Conservation (phyloP, 2,797 vertebrate species). For the Takifugu ocellatus region DNA sequence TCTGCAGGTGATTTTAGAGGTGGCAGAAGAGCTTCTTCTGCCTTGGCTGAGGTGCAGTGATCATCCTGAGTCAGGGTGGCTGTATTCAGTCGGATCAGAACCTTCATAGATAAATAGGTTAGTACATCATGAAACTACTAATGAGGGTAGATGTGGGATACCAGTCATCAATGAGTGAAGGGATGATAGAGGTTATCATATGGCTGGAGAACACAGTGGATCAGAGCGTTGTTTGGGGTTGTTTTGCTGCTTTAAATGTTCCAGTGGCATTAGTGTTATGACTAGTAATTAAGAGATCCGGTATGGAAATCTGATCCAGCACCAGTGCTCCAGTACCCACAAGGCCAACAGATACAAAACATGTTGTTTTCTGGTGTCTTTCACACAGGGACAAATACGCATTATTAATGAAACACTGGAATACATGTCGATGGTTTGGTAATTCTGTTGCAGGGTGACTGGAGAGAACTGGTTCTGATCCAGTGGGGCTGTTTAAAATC, state of each 20-base stretch:
- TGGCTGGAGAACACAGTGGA: background rate
- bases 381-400: no score
- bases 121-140: no score
- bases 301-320: no score
- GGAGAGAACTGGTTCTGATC: background rate
- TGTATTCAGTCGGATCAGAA: no score
- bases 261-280: background rate
- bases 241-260: background rate
- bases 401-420: background rate
- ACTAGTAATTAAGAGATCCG: background rate
- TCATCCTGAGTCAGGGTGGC: no score
- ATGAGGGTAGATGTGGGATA: no score
- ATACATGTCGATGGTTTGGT: background rate
- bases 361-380: no score
- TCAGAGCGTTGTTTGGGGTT: background rate
- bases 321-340: no score
- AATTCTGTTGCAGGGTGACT: background rate
- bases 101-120: no score
- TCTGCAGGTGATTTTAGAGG: slow-evolving; percentile 30
- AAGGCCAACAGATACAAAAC: no score
- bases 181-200: background rate
- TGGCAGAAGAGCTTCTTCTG: slow-evolving; percentile 31
- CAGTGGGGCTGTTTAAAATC: background rate
- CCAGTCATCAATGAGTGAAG: no score
- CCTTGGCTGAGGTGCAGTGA: no score